These are phyloP conservation scores for Actinia equina DNA, from an alignment of 64 coral and sea anemone species.

Conservation along the genomic window DNA sequence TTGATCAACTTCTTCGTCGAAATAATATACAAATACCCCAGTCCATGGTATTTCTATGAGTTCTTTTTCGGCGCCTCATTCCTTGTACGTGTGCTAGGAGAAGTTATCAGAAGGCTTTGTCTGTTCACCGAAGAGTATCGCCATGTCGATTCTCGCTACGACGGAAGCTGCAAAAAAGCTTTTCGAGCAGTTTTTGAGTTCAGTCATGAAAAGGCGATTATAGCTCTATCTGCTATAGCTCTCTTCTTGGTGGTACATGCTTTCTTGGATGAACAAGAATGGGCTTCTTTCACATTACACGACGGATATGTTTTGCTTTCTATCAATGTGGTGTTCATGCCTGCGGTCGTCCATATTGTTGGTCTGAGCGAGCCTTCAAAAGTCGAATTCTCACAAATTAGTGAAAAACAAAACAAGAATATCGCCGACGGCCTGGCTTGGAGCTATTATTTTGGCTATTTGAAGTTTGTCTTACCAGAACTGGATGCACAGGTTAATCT, in stretches of 20 bases:
- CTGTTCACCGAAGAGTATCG: constrained; percentile 61
- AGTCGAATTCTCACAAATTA: constrained; percentile 49
- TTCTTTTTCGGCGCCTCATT: constrained; percentile 26
- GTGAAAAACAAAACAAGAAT: constrained; percentile 68
- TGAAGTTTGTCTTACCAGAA: constrained; percentile 54
- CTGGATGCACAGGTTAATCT: constrained; percentile 36
- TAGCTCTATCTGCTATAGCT: not conserved
- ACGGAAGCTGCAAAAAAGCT: constrained; percentile 27
- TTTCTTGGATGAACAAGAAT: not conserved
- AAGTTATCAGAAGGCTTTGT: constrained; percentile 44
- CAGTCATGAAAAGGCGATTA: not conserved
- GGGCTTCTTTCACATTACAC: not conserved
- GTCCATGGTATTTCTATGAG: not conserved
- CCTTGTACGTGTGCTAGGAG: constrained; percentile 32
- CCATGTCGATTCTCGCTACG: constrained; percentile 54
- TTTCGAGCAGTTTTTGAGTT: constrained; percentile 47
- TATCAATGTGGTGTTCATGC: constrained; percentile 34
- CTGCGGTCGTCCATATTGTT: constrained; percentile 32
- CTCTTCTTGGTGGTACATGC: not conserved
- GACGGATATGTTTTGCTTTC: not conserved
- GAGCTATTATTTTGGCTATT: constrained; percentile 68
- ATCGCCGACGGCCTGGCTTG: constrained; percentile 68
- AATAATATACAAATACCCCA: not conserved
- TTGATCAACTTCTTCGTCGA: not conserved
- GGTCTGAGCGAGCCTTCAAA: constrained; percentile 52